phyloP scores from a whole-genome alignment of 2,113 vertebrate species.

The Chrysochloris asiatica region DNA sequence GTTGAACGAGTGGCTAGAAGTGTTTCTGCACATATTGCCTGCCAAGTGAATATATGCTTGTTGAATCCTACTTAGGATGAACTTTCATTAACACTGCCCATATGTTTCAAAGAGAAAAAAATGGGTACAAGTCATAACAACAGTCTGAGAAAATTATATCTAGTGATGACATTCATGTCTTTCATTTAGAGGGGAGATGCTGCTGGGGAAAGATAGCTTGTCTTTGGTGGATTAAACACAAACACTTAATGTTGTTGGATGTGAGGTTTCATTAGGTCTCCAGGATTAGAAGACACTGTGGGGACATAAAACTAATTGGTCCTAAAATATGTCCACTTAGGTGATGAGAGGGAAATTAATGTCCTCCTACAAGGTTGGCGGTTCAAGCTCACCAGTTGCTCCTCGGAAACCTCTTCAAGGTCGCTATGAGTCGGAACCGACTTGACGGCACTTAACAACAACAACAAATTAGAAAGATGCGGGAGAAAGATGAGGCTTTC shows the following conservation, averaged over 20 bases:
- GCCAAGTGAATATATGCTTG: background rate
- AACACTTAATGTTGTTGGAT: background rate
- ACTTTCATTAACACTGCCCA: background rate
- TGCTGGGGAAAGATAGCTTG: background rate
- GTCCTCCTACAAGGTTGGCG: no score
- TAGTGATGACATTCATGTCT: background rate
- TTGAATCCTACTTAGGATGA: background rate
- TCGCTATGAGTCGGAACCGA: no score
- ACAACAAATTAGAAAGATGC: no score
- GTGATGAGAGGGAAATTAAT: background rate
- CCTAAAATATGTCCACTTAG: background rate
- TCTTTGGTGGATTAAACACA: background rate
- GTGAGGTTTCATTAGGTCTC: no score
- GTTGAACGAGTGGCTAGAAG: background rate
- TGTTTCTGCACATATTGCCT: background rate
- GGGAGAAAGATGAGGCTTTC: no score
- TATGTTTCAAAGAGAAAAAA: constrained; percentile 1
- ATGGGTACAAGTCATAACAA: background rate
- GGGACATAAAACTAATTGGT: background rate
- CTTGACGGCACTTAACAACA: no score
- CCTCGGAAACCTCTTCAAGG: no score
- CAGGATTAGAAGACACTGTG: background rate
- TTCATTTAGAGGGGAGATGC: background rate
- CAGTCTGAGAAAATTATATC: background rate
- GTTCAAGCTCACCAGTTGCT: no score